These are phyloP conservation scores for Pammene fasciana DNA, from an alignment of 2,888 invertebrate species.

Conservation along the genomic window DNA sequence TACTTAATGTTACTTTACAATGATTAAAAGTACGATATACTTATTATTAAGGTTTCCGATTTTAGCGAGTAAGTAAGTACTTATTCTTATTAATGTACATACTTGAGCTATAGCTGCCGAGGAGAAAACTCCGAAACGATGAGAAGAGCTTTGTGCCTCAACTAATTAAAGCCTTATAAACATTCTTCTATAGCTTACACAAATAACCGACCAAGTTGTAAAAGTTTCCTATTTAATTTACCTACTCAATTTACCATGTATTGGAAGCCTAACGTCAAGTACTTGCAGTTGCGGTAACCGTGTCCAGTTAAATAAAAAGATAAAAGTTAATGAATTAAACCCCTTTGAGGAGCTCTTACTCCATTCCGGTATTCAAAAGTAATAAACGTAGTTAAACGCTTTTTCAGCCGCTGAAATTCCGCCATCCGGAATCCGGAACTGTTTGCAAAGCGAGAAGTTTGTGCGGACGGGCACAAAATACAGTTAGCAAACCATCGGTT, in stretches of 20 bases:
- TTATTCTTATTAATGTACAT: no score
- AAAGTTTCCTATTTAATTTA: neutral
- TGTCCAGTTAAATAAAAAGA: constrained; percentile 1
- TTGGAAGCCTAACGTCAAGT: neutral
- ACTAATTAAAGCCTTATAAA: constrained; percentile 62
- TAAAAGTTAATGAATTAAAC: neutral
- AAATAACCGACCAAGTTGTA: neutral
- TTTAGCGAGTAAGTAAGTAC: no score
- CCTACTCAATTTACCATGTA: no score
- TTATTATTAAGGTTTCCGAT: no score
- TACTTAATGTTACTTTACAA: no score
- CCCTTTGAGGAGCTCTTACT: neutral
- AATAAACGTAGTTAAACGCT: constrained; percentile 14
- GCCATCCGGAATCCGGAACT: constrained; percentile 3
- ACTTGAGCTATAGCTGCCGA: no score
- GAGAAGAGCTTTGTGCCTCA: constrained; percentile 43
- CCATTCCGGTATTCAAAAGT: neutral
- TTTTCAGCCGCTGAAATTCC: constrained; percentile 16
- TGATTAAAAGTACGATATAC: no score
- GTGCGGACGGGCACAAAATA: constrained; percentile 51
- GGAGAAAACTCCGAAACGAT: no score
- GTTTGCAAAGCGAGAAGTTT: constrained; percentile 15
- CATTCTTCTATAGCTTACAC: constrained; percentile 63
- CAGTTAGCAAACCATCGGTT: constrained; percentile 50
- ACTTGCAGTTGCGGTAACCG: neutral